A percentile compares a stretch with the other conserved stretches of the same genome.
Evolutionary conservation across 2,797 vertebrate species (phyloP).

Genomic region (Balearica regulorum): DNA sequence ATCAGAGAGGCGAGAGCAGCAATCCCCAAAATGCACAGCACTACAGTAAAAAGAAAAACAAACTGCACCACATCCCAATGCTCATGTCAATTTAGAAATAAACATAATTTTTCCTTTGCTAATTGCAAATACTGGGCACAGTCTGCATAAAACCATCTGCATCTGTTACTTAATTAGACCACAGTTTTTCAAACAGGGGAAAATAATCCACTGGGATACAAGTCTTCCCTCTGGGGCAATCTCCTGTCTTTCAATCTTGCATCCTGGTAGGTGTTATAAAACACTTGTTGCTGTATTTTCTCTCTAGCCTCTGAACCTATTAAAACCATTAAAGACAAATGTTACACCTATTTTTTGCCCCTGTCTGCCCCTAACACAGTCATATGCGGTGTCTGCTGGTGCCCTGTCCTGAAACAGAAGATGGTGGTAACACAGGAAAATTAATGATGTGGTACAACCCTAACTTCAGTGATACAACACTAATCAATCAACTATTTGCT

Average conservation of each 20-base stretch:
- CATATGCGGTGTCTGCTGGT: neutral
- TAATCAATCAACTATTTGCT: neutral
- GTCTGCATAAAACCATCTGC: neutral
- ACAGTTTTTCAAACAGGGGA: neutral
- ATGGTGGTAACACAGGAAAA: neutral
- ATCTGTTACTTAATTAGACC: neutral
- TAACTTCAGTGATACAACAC: neutral
- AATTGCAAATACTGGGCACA: neutral
- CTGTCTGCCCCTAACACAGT: neutral
- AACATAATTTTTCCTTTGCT: neutral
- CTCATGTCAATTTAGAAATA: neutral
- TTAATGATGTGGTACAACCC: neutral
- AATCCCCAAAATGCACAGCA: neutral
- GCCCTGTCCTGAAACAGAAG: neutral
- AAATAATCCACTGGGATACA: neutral
- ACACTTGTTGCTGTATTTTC: neutral
- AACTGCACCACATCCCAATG: neutral
- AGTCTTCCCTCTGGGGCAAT: neutral
- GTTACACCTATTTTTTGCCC: neutral
- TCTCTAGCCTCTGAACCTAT: neutral
- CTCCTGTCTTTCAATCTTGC: neutral
- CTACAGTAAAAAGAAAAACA: neutral
- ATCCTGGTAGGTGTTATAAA: neutral
- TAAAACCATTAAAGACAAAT: neutral
- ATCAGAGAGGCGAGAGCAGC: accelerated